Base-by-base conservation (phyloP, 2,797 vertebrate species). In the Amblyraja radiata region DNA sequence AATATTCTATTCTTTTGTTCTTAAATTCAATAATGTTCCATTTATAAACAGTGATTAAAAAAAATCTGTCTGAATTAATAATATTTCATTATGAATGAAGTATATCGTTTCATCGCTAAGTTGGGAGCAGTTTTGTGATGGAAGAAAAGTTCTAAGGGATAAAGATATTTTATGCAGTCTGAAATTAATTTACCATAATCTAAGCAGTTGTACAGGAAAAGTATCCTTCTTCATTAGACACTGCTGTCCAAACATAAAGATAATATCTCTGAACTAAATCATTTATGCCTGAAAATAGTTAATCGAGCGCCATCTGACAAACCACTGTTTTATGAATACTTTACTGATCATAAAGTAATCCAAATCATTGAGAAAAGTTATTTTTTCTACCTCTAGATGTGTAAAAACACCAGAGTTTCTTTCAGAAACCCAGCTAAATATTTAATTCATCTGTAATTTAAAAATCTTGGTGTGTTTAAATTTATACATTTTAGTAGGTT, bases 221-320 rank as follows among this genome's bases (percentile, higher is more conserved):
- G 93, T 95, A 96, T 96, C 95, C 5, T 95, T 0, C 95, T 95
- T 96, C 95, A 94, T 96, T 94, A 95, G 95, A 86, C 88, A 95
- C 93, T 93, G 93, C 95, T 96, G 96, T 94, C 95, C 95, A 93
- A 94, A 77, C 25, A 95, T 95, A 95, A 95, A 95, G 94, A 76
- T 95, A 93, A 94, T 94, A 95, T 96, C 95, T 39, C 96, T 96
- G 95, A 96, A 95, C 95, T 71, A 94, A 96, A 96, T 96, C 95
- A 95, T 95, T 96, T 95, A 96, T 96, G 96, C 96, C 95, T 95
- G 96, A 96, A 96, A 96, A 96, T 96, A 97, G 96, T 96, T 96
- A 97, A 96, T 96, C 95, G 96, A 96, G 96, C 96, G 96, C 96
- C 95, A 95, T 96, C 95, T 96, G 96, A 96, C 96, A 97, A 97